Evolutionary conservation across 2,888 invertebrate genomes (phyloP), one percentile per base, ranked within the genome.

Genomic region (Macrosiphum euphorbiae): DNA sequence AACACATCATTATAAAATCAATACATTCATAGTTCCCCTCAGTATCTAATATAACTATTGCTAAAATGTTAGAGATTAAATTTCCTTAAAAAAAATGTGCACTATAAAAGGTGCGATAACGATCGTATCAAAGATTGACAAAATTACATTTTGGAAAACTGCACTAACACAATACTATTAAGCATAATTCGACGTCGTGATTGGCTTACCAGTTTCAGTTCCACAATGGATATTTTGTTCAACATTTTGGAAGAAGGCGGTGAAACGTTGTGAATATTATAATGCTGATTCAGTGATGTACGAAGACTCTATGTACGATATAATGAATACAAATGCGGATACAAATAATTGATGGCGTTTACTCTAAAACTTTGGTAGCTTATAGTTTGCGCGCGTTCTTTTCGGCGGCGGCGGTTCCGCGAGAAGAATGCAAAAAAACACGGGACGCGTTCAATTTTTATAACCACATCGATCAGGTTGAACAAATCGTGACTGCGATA

Each of bases 161-260:
- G 11, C 67, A 67, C 67, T 67, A 67, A 67, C 67, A 13, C n/a
- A n/a, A 16, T 55, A 55, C 5, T n/a, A 67, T 67, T n/a, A n/a
- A 28, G 13, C 1, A n/a, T 47, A 47, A 87, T 50, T 47, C 4
- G n/a, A 11, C 8, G 3, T 24, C 1, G 10, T 10, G 16, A 87
- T 16, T 7, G 4, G 20, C 35, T 88, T 67, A 92, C 92, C 50
- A 92, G 11, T 92, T 92, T 92, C 52, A 92, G 11, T 52, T 92
- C 88, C 4, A 67, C 20, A 28, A 52, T 16, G 16, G 87, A 47
- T 41, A 67, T 92, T 52, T 67, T 52, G 61, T 67, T 28, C 10
- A 92, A 88, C 92, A 92, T 92, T 67, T 67, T 67, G 16, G 35
- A 7, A 7, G 35, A 16, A 2, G 67, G 20, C 16, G n/a, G 16